These are phyloP conservation scores for Drosophila setosimentum DNA, from an alignment of 2,888 invertebrate species.

Conservation along the genomic window DNA sequence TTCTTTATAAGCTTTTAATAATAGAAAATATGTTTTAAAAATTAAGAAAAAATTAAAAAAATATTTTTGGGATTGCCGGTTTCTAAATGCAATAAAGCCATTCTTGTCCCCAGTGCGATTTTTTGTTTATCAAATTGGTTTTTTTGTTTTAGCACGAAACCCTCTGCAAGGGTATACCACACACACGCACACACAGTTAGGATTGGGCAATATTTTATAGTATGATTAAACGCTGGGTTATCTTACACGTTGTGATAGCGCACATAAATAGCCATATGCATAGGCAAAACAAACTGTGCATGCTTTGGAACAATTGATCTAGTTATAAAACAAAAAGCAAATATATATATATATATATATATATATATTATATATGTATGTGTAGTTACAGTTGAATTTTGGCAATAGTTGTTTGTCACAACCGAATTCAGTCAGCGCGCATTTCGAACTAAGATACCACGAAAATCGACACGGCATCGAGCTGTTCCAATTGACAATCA, in stretches of 20 bases:
- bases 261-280: slow-evolving; percentile 39
- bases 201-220: neutral
- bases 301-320: slow-evolving; percentile 15
- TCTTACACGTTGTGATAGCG: slow-evolving; percentile 42
- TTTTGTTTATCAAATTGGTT: neutral
- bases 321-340: neutral
- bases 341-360: neutral
- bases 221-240: neutral
- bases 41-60: too few relatives aligned
- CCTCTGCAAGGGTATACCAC: neutral
- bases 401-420: slow-evolving; percentile 19
- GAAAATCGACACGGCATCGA: slow-evolving; percentile 25
- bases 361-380: neutral
- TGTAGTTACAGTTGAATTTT: neutral
- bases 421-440: slow-evolving; percentile 40
- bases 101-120: neutral
- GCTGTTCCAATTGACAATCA: slow-evolving; percentile 67
- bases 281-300: slow-evolving; percentile 22
- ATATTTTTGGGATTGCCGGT: too few relatives aligned
- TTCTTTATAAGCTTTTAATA: too few relatives aligned
- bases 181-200: neutral
- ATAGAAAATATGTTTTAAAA: too few relatives aligned
- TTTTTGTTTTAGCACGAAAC: neutral
- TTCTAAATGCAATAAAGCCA: too few relatives aligned
- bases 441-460: slow-evolving; percentile 45